Conservation (phyloP, 2,888 invertebrate species). For the Tanaodytes sp. region DNA sequence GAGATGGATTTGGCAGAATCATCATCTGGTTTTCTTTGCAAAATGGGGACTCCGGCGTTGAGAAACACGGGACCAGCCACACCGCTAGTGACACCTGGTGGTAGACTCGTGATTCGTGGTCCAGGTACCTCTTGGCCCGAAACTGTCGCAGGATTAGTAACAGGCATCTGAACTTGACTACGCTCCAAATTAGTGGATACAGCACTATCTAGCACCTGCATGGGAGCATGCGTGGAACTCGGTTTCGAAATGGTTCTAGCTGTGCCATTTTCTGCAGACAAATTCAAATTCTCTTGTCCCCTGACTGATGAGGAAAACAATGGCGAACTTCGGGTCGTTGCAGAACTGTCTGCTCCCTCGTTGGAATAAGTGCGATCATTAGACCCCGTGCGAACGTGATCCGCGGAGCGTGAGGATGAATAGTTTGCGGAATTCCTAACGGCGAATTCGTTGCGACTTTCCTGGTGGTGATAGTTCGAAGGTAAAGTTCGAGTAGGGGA, state of each 20-base stretch:
- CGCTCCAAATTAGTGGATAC: slow-evolving; percentile 62
- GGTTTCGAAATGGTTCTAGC: slow-evolving; percentile 74
- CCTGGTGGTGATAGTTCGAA: slow-evolving; percentile 56
- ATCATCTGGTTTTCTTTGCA: slow-evolving; percentile 63
- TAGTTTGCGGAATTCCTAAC: slow-evolving; percentile 64
- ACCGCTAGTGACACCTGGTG: slow-evolving; percentile 70
- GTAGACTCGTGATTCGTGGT: slow-evolving; percentile 69
- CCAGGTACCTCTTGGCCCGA: slow-evolving; percentile 62
- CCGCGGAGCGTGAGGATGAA: slow-evolving; percentile 60
- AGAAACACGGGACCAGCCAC: slow-evolving; percentile 69
- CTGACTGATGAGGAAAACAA: slow-evolving; percentile 56
- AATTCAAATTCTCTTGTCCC: slow-evolving; percentile 19
- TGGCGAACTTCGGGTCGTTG: slow-evolving; percentile 57
- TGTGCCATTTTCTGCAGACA: slow-evolving; percentile 72
- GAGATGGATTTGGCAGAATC: too few relatives aligned
- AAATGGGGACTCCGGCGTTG: slow-evolving; percentile 67
- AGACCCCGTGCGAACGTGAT: slow-evolving; percentile 6
- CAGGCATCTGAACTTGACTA: slow-evolving; percentile 70
- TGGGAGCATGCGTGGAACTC: slow-evolving; percentile 61
- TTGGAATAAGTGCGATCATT: slow-evolving; percentile 46
- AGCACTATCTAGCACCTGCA: neutral
- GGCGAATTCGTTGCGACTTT: slow-evolving; percentile 60
- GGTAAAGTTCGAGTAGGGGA: slow-evolving; percentile 59
- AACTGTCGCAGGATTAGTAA: slow-evolving; percentile 65
- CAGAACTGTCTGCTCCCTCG: slow-evolving; percentile 50